Evolutionary conservation across 2,888 invertebrate genomes (phyloP).

Genomic region (Cabera pusaria): DNA sequence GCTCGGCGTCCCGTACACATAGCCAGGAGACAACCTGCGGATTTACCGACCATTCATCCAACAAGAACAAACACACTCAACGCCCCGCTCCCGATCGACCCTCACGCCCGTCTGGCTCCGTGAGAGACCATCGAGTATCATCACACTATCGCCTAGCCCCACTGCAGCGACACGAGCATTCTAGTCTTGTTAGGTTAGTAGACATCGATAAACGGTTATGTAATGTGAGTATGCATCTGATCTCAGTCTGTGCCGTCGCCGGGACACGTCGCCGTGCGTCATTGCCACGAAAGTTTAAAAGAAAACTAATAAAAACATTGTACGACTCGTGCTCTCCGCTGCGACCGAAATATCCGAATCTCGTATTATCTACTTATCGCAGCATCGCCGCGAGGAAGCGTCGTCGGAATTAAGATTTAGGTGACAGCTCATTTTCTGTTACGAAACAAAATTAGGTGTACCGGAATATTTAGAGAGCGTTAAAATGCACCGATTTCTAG

Average conservation of each 20-base stretch:
- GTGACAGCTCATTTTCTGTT: conserved; percentile 46
- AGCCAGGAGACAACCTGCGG: conserved; percentile 83
- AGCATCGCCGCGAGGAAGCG: conserved; percentile 37
- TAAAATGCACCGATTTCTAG: conserved; percentile 21
- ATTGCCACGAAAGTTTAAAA: conserved; percentile 57
- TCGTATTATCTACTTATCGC: conserved; percentile 40
- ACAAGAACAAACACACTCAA: conserved; percentile 10
- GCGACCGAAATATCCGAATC: conserved; percentile 66
- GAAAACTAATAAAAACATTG: conserved; percentile 55
- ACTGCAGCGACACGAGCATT: conserved; percentile 71
- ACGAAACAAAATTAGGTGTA: conserved; percentile 39
- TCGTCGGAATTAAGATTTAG: conserved; percentile 51
- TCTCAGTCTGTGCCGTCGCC: conserved; percentile 57
- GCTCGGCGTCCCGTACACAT: conserved; percentile 89
- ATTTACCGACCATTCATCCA: conserved; percentile 26
- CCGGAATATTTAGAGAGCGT: conserved; percentile 22
- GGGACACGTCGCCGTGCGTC: conserved; percentile 72
- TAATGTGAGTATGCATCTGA: conserved; percentile 54
- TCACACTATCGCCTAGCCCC: conserved; percentile 75
- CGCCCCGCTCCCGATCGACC: conserved; percentile 23
- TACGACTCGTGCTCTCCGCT: conserved; percentile 56
- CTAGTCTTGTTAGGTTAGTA: conserved; percentile 78
- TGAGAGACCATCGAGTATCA: conserved; percentile 49
- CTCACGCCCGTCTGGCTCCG: conserved; percentile 33
- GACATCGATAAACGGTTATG: conserved; percentile 75